Evolutionary conservation across 2,888 invertebrate species (phyloP), one percentile per base, ranked within the genome.

Genomic region (Steinernema hermaphroditum): DNA sequence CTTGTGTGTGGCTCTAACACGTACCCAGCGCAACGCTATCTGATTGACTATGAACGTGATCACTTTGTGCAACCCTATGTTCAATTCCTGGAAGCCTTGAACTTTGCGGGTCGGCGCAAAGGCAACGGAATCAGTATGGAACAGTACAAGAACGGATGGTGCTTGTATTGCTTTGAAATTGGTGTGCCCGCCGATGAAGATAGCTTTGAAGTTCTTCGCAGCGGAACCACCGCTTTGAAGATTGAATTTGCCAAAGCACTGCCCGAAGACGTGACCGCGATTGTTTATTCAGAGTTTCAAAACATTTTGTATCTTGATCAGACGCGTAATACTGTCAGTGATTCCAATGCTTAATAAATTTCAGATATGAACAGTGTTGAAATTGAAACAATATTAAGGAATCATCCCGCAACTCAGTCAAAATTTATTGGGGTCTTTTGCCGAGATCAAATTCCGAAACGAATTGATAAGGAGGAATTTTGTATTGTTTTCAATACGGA

Each of bases 31-130:
- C 12, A 27, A 6, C 2, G 54, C 2, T 54, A 54, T 16, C 22
- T 54, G 19, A 4, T 54, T 22, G 54, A 54, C 16, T 54, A 54
- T 22, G 1, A 9, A 54, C 2, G 16, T 2, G 27, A 54, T 54
- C 54, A 54, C 22, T 54, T 22, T 22, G 24, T 24, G 2, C 54
- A 54, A 27, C 2, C 54, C 27, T 54, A 54, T 27, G 54, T 54
- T 54, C 54, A 54, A 54, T 54, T 54, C 16, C 16, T 54, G 22
- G 54, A 24, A 4, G 54, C 24, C 4, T 27, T 54, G 2, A 54
- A 54, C 24, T 54, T 54, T 54, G 54, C 54, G 6, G 16, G 24
- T 54, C 46, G 46, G 6, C 46, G 46, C 22, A 46, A 46, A 46
- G 46, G 46, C 4, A 46, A 46, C n/a, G 46, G 46, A 19, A 46